Evolutionary conservation across 1,140 invertebrate genomes (phyloP).

Genomic region (Solenopsis fugax): DNA sequence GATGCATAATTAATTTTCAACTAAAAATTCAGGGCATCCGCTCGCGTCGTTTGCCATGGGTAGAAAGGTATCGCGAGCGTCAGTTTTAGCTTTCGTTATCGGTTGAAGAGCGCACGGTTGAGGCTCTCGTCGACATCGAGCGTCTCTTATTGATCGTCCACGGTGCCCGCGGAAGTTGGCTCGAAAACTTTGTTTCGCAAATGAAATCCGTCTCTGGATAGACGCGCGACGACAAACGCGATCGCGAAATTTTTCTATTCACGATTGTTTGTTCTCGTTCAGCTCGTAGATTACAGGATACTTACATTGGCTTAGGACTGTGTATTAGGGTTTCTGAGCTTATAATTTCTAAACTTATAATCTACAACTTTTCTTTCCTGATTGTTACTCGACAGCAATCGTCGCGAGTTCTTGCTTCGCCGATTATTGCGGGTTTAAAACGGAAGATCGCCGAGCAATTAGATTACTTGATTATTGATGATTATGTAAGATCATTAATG

Average conservation of each 20-base stretch:
- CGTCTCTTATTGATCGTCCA: constrained; percentile 68
- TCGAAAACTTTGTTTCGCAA: constrained; percentile 66
- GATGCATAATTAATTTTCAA: neutral
- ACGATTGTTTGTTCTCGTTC: neutral
- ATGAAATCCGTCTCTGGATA: constrained; percentile 49
- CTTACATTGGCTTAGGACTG: neutral
- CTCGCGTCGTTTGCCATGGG: neutral
- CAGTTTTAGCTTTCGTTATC: constrained; percentile 56
- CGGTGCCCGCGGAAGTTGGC: constrained; percentile 54
- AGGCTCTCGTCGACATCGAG: constrained; percentile 51
- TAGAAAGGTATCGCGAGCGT: neutral
- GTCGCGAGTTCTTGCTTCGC: neutral
- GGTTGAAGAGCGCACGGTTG: constrained; percentile 27
- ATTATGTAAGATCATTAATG: neutral
- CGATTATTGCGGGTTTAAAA: neutral
- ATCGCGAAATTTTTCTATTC: constrained; percentile 22
- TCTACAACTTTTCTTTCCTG: neutral
- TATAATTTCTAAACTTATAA: neutral
- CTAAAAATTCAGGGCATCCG: neutral
- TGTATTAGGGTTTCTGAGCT: neutral
- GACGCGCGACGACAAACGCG: neutral
- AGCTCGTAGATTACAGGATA: neutral
- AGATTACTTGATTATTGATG: neutral
- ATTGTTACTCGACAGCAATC: neutral
- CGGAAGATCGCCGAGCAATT: neutral